phyloP scores from a whole-genome alignment of 1,140 invertebrate species.

The Psilanteris sp. region DNA sequence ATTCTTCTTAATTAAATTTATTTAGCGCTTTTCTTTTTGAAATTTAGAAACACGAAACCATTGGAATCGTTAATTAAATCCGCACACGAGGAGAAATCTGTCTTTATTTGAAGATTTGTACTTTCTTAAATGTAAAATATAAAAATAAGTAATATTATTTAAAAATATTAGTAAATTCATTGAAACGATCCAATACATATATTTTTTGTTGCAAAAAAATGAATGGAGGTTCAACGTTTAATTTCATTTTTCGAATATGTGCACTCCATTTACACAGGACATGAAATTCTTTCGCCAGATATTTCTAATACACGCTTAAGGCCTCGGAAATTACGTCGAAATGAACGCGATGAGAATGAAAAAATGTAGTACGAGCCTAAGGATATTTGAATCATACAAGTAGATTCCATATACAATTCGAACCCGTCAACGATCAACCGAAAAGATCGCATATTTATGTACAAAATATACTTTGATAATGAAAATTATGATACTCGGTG shows the following conservation, averaged over 20 bases:
- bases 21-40: conserved; percentile 10
- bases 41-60: conserved; percentile 23
- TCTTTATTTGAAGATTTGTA: too few species aligned
- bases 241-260: too few species aligned
- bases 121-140: too few species aligned
- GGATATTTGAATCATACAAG: conserved; percentile 42
- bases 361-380: conserved; percentile 18
- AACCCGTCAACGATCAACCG: conserved; percentile 37
- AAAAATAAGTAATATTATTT: too few species aligned
- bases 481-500: conserved; percentile 32
- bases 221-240: too few species aligned
- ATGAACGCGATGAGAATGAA: conserved; percentile 27
- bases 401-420: conserved; percentile 19
- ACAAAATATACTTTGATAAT: conserved; percentile 46
- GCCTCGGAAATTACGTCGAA: conserved; percentile 44
- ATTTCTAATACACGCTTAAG: conserved; percentile 29
- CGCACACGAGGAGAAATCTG: conserved; percentile 9
- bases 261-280: background rate
- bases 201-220: background rate
- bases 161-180: too few species aligned
- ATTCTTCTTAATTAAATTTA: conserved; percentile 40
- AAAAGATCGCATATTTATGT: conserved; percentile 47
- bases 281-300: conserved; percentile 6
- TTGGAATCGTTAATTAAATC: conserved; percentile 14
- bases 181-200: too few species aligned